Evolutionary conservation across 2,113 vertebrate genomes (phyloP).

Genomic region (Rhea pennata): DNA sequence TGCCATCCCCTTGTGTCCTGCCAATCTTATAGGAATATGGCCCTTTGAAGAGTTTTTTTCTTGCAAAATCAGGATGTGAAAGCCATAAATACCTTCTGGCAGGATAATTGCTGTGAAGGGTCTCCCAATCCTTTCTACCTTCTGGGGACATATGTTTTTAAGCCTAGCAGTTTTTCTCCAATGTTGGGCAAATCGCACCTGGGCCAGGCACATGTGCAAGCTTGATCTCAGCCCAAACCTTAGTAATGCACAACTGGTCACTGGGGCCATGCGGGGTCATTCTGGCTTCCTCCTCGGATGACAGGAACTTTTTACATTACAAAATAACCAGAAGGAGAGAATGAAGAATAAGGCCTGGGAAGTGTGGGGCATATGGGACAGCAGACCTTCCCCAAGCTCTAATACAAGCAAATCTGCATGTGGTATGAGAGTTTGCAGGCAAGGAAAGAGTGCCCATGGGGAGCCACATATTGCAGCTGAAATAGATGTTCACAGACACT

Average conservation of each 20-base stretch:
- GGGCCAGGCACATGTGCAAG: neutral
- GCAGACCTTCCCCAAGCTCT: neutral
- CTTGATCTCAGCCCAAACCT: no score
- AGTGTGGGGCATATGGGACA: neutral
- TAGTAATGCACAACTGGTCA: neutral
- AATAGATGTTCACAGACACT: neutral
- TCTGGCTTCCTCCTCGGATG: neutral
- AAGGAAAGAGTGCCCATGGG: neutral
- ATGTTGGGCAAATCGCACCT: neutral
- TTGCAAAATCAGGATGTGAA: neutral
- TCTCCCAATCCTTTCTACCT: neutral
- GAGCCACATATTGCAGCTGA: fast-evolving
- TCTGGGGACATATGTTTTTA: neutral
- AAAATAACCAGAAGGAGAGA: neutral
- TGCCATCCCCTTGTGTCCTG: neutral
- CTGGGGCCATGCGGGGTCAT: neutral
- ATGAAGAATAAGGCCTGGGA: neutral
- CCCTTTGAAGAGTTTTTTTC: neutral
- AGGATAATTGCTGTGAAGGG: neutral
- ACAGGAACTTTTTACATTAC: neutral
- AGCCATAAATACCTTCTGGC: neutral
- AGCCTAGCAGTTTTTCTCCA: neutral
- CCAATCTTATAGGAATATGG: neutral
- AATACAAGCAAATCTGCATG: neutral
- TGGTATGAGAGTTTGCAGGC: neutral